A percentile compares a stretch with the other conserved stretches of the same genome.
phyloP scores from a whole-genome alignment of 2,797 vertebrate genomes.

The Phataginus tetradactyla region DNA sequence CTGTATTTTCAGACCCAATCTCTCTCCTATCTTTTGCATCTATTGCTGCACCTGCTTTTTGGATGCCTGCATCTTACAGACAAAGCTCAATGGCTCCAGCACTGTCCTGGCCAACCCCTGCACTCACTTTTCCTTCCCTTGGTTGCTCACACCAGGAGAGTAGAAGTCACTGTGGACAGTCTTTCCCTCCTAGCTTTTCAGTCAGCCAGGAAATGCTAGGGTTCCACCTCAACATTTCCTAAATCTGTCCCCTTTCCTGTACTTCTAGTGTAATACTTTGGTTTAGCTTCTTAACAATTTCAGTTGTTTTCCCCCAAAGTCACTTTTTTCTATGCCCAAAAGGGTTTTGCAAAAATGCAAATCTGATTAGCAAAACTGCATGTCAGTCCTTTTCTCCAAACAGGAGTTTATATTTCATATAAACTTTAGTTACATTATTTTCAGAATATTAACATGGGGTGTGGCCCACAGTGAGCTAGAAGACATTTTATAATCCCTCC shows the following conservation, averaged over 20 bases:
- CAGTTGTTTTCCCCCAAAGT: background rate
- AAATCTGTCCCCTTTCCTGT: background rate
- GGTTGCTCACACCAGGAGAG: background rate
- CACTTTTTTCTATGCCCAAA: background rate
- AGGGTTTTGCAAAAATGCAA: background rate
- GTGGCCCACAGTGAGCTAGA: background rate
- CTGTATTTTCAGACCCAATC: background rate
- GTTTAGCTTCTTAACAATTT: conserved; percentile 31
- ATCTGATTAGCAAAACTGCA: background rate
- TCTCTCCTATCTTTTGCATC: background rate
- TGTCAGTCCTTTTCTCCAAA: background rate
- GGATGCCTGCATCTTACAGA: background rate
- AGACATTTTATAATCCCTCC: background rate
- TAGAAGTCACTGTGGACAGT: background rate
- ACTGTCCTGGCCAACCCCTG: background rate
- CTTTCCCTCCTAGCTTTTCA: background rate
- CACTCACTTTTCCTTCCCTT: background rate
- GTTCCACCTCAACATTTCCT: background rate
- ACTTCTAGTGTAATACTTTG: background rate
- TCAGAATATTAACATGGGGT: background rate
- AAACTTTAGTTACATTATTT: background rate
- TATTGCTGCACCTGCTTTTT: background rate
- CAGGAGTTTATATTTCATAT: background rate
- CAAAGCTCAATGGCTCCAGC: background rate
- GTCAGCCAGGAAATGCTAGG: background rate